Percentiles rank a stretch among this genome's conserved stretches.
These are phyloP conservation scores for Chrysochloris asiatica DNA, from an alignment of 2,113 vertebrate genomes.

Conservation along the genomic window DNA sequence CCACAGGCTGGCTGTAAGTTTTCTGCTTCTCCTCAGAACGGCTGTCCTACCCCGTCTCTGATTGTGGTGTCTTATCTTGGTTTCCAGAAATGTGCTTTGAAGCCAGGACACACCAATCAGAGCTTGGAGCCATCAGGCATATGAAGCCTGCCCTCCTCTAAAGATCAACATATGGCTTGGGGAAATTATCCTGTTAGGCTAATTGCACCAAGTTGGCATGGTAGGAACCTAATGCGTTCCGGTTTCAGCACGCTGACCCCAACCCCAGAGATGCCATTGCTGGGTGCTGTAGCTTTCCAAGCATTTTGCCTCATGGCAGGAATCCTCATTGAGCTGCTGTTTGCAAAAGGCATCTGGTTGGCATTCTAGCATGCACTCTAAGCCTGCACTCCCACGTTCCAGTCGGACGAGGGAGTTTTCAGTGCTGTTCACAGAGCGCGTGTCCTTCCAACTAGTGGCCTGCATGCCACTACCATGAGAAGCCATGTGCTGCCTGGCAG, in stretches of 20 bases:
- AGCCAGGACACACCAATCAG: constrained; percentile 40
- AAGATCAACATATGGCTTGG: constrained; percentile 48
- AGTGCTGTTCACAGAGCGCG: not conserved
- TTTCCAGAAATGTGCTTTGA: constrained; percentile 18
- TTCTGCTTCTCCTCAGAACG: not conserved
- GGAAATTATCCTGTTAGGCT: constrained; percentile 59
- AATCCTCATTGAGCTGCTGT: constrained; percentile 65
- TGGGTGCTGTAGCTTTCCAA: constrained; percentile 54
- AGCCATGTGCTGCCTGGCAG: constrained; percentile 34
- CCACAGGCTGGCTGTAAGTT: constrained; percentile 26
- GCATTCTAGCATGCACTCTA: not conserved
- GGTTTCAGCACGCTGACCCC: constrained; percentile 55
- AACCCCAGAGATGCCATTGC: not conserved
- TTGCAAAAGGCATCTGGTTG: not conserved
- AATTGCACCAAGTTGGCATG: constrained; percentile 58
- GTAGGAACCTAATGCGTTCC: constrained; percentile 50
- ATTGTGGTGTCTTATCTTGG: not conserved
- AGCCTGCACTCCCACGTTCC: not conserved
- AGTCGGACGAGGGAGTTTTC: not conserved
- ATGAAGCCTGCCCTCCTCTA: constrained; percentile 54
- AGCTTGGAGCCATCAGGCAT: constrained; percentile 45
- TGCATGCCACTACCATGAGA: constrained; percentile 21
- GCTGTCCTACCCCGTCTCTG: not conserved
- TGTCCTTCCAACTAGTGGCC: not conserved
- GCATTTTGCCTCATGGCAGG: constrained; percentile 51